Base-by-base conservation (phyloP, 2,113 vertebrate species). In the Apus apus region DNA sequence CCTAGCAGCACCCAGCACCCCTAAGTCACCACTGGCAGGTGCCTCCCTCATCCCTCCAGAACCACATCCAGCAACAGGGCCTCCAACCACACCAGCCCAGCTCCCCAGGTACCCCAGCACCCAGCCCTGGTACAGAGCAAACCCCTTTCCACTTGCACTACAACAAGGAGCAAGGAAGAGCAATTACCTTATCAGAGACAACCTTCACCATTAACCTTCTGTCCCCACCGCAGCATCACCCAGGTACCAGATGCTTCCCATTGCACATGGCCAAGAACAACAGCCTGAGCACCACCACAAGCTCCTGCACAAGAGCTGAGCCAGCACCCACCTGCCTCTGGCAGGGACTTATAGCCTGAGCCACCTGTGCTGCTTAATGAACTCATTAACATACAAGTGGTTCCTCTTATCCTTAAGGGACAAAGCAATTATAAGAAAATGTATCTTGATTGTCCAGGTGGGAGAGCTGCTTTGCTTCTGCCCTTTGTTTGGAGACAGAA, bases 261-360 rank as follows among this genome's bases (percentile, higher is more conserved):
- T 17, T 1, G 0, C 66, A 43, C 25, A 21, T 1, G 1, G 27
- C 53, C 25, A 3, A 27, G 43, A 65, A 32, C 5, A 78, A 21
- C n/a, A 67, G 6, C 40, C 18, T 5, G 4, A 68, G 1, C 0
- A 10, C 25, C 26, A 4, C 1, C 43, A 38, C 32, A 20, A 34
- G 0, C 13, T 25, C 50, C 1, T 1, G 0, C 15, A 8, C 0
- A 0, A 2, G 3, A 1, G 12, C 36, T 29, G 15, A 82, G 15
- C 21, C 32, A 29, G 3, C 22, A 9, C 5, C 20, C 17, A 5
- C 3, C 5, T 11, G 3, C 6, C 15, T 58, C 51, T 0, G 0
- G 45, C 38, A 29, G 17, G 8, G 62, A 71, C 85, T 72, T 68
- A 74, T 68, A 34, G 45, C 5, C 78, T n/a, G 53, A 80, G 61